Conservation (phyloP, 1,140 invertebrate genomes). For the Heliconius nattereri region DNA sequence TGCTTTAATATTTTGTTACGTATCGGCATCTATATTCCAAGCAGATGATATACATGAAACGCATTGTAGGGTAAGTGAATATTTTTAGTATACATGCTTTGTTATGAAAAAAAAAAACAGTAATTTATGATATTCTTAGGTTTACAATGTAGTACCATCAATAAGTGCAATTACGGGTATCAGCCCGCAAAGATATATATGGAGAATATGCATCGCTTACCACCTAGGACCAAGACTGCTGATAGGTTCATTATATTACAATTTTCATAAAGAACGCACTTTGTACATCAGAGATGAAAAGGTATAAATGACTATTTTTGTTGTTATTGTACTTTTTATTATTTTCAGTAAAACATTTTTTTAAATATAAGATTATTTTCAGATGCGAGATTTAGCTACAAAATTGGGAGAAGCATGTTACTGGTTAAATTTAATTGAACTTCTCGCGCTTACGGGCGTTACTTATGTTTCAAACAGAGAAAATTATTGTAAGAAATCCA, state of each 20-base stretch:
- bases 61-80: conserved; percentile 90
- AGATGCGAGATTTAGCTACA: conserved; percentile 76
- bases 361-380: conserved; percentile 47
- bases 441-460: conserved; percentile 91
- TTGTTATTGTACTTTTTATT: not conserved
- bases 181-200: conserved; percentile 94
- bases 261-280: conserved; percentile 88
- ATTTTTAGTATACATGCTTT: not conserved
- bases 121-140: conserved; percentile 81
- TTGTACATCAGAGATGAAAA: conserved; percentile 82
- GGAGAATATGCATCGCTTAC: conserved; percentile 94
- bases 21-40: conserved; percentile 93
- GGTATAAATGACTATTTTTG: conserved; percentile 46
- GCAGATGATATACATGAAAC: conserved; percentile 96
- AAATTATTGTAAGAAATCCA: conserved; percentile 92
- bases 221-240: conserved; percentile 93
- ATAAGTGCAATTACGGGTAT: conserved; percentile 96
- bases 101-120: not conserved
- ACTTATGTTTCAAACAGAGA: conserved; percentile 96
- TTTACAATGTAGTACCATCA: conserved; percentile 94
- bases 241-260: conserved; percentile 91
- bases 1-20: conserved; percentile 91
- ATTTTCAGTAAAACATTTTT: conserved; percentile 5
- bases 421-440: conserved; percentile 92
- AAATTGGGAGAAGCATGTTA: conserved; percentile 89